Conservation (phyloP, 2,888 invertebrate species). For the Pycnomerus fuliginosus region DNA sequence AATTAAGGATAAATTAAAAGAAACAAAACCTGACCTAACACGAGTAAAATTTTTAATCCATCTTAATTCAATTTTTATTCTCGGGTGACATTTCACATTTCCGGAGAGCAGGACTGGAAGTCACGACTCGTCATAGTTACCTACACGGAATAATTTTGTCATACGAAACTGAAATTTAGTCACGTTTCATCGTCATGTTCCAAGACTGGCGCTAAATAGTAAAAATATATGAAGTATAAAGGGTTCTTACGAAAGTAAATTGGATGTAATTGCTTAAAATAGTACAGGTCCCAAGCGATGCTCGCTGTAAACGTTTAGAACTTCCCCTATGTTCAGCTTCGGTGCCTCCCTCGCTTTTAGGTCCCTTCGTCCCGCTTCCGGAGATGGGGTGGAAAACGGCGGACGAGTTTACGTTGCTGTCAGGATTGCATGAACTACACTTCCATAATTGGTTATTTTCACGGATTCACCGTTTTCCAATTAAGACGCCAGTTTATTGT, state of each 20-base stretch:
- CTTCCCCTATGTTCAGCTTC: conserved; percentile 1
- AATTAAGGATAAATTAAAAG: conserved; percentile 13
- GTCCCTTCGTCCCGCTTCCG: conserved; percentile 1
- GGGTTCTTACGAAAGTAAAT: conserved; percentile 13
- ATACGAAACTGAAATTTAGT: conserved; percentile 10
- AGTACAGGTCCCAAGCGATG: conserved; percentile 5
- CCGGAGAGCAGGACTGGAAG: conserved; percentile 8
- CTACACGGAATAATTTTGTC: conserved; percentile 16
- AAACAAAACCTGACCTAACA: conserved; percentile 2
- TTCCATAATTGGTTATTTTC: conserved; percentile 13
- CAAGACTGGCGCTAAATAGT: conserved; percentile 9
- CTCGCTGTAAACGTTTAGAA: conserved; percentile 7
- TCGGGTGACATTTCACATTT: conserved; percentile 12
- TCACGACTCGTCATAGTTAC: conserved; percentile 17
- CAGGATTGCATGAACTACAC: conserved; percentile 13
- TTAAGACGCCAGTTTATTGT: conserved; percentile 5
- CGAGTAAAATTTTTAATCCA: conserved; percentile 6
- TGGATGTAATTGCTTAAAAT: conserved; percentile 18
- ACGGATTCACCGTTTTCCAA: conserved; percentile 15
- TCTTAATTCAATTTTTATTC: conserved; percentile 13
- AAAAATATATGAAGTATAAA: conserved; percentile 17
- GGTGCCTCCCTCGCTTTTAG: not conserved
- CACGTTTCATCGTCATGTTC: conserved; percentile 10
- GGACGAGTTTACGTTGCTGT: too few relatives aligned
- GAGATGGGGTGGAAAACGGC: conserved; percentile 1